Conservation (phyloP, 2,113 vertebrate genomes). For the Callospermophilus lateralis region DNA sequence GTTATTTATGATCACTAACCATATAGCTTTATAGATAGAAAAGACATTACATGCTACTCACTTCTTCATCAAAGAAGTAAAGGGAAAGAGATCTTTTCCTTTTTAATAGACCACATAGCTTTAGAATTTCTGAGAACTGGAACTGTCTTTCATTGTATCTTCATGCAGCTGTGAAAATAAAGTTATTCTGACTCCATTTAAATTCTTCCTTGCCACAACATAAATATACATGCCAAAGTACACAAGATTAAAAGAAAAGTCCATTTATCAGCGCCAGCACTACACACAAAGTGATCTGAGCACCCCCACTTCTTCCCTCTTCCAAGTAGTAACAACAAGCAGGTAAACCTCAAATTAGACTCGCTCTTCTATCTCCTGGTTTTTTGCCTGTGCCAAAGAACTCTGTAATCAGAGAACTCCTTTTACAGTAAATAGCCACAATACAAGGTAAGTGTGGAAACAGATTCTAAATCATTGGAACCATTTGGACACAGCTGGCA, state of each 20-base stretch:
- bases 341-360: slow-evolving; percentile 6
- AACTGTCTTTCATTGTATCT: slow-evolving; percentile 57
- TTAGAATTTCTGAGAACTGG: slow-evolving; percentile 42
- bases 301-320: background rate
- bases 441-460: slow-evolving; percentile 41
- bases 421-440: slow-evolving; percentile 31
- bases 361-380: background rate
- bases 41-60: background rate
- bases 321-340: background rate
- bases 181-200: slow-evolving; percentile 52
- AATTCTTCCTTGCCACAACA: slow-evolving; percentile 65
- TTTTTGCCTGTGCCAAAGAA: background rate
- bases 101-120: background rate
- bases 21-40: slow-evolving; percentile 12
- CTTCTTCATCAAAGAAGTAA: background rate
- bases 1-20: slow-evolving; percentile 4
- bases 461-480: slow-evolving; percentile 36
- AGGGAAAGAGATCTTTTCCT: background rate
- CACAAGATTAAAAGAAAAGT: background rate
- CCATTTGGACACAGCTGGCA: background rate
- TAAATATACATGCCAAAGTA: slow-evolving; percentile 64
- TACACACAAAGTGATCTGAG: background rate
- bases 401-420: slow-evolving; percentile 1
- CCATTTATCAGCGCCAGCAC: background rate
- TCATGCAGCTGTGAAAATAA: slow-evolving; percentile 70